phyloP scores from a whole-genome alignment of 2,113 vertebrate species.

The Motacilla tschutschensis region DNA sequence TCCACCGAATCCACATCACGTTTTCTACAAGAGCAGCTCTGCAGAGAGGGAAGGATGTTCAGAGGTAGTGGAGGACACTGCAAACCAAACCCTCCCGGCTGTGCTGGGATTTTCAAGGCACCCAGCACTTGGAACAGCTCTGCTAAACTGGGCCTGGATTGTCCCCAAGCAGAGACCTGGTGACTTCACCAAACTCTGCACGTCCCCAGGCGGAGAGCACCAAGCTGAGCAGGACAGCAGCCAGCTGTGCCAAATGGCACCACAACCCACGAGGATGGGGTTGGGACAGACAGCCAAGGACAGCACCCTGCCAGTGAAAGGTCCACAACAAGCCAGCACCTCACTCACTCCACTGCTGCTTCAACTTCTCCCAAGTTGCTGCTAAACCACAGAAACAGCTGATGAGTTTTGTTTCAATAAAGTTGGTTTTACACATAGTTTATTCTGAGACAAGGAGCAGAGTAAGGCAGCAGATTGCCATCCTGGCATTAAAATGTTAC shows the following conservation, averaged over 20 bases:
- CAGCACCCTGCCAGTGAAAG: background rate
- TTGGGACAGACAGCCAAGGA: background rate
- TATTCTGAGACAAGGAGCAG: background rate
- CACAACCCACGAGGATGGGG: accelerated
- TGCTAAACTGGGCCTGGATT: background rate
- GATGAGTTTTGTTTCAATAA: background rate
- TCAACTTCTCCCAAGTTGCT: background rate
- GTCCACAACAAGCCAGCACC: background rate
- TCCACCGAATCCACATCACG: accelerated
- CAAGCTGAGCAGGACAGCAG: background rate
- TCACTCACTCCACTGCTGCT: background rate
- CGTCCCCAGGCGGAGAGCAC: background rate
- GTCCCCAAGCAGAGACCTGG: background rate
- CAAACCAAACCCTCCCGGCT: background rate
- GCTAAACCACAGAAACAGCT: background rate
- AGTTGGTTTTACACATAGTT: background rate
- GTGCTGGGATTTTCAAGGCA: background rate
- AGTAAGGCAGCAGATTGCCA: background rate
- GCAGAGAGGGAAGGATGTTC: background rate
- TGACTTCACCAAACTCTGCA: background rate
- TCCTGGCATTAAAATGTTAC: background rate
- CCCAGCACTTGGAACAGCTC: background rate
- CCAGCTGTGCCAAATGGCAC: background rate
- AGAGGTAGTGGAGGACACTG: background rate
- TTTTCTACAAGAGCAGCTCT: background rate